Evolutionary conservation across 2,888 invertebrate genomes (phyloP), one percentile per base, ranked within the genome.

Genomic region (Athalia circularis): DNA sequence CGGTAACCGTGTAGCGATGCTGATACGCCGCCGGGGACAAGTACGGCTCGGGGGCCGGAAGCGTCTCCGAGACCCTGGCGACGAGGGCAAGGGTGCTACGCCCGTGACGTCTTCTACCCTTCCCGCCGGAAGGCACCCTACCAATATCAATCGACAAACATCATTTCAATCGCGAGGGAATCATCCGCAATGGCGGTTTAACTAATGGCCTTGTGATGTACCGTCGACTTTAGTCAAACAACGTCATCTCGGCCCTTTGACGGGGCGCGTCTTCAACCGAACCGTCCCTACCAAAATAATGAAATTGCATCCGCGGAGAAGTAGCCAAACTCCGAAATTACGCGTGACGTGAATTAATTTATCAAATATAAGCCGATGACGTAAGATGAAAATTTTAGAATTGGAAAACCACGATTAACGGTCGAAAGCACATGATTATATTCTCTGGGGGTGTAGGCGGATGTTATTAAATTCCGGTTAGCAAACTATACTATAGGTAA

Each of bases 171-270:
- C 57, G 54, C 57, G 70, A 57, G 57, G 57, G 45, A 47, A 47
- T 9, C 70, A 11, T 43, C 59, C 45, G 57, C 13, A 45, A 29
- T 47, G 59, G 59, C 57, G 45, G n/a, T 13, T 13, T 57, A 57
- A 54, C 70, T 70, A 70, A 70, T 57, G 70, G 70, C 57, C 70
- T 70, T 70, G 45, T 45, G 70, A 59, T 70, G 70, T 70, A 68
- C 68, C 29, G 15, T 54, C 54, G 29, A 29, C 54, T 43, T 43
- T 11, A 68, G 5, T 43, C 68, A 54, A 68, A 68, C 68, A 68
- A 68, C 68, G 68, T 52, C 68, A 54, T 68, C 47, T 68, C 29
- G 68, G 50, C 50, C 68, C 68, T 54, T 54, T 68, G 68, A 68
- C 54, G 50, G 50, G 47, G 54, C 52, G 45, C 52, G 52, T 68